Conservation (phyloP, 2,113 vertebrate species). For the Corythoichthys haematopterus region DNA sequence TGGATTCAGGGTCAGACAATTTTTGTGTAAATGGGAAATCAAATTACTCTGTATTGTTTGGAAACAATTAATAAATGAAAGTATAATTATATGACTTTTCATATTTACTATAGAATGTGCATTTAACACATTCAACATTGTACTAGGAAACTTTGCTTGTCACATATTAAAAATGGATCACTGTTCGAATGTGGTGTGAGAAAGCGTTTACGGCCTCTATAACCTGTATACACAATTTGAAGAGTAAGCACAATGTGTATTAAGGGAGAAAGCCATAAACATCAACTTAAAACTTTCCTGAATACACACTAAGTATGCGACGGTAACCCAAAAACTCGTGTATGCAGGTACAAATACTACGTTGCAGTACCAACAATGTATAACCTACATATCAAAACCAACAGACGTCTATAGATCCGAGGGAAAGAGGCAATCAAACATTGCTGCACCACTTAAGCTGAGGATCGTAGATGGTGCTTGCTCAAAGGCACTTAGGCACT, state of each 20-base stretch:
- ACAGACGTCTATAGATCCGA: no score
- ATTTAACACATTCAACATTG: neutral
- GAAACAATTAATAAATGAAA: constrained; percentile 12
- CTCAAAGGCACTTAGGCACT: no score
- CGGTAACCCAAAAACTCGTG: no score
- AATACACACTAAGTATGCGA: no score
- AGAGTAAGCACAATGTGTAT: constrained; percentile 48
- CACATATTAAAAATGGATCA: neutral
- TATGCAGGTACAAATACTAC: no score
- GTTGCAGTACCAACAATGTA: no score
- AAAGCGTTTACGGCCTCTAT: neutral
- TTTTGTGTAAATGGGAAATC: constrained; percentile 21
- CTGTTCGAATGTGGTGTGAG: neutral
- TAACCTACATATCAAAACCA: no score
- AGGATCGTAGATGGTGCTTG: no score
- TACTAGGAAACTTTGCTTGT: neutral
- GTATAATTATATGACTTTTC: constrained; percentile 20
- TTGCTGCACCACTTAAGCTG: no score
- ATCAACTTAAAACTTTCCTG: no score
- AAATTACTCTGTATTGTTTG: neutral
- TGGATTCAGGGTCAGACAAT: constrained; percentile 13
- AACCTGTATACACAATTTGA: neutral
- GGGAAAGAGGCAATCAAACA: no score
- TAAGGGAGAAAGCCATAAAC: constrained; percentile 27
- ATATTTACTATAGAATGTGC: neutral